Conservation (phyloP, 1,140 invertebrate species). For the Diuraphis noxia region DNA sequence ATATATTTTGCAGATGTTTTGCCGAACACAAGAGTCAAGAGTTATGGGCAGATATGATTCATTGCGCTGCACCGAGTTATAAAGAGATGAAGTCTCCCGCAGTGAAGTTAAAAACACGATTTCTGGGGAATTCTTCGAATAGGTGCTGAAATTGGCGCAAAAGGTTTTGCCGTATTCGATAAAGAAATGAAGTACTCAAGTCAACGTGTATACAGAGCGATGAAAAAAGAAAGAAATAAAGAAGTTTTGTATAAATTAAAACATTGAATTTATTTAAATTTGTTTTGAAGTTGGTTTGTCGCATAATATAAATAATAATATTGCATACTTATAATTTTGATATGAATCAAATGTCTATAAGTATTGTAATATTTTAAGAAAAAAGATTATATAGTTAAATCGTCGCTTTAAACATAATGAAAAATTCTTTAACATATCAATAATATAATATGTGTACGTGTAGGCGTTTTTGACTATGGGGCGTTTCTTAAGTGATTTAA, state of each 20-base stretch:
- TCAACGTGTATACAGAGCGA: background rate
- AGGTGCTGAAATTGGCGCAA: conserved; percentile 50
- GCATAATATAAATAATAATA: too few species aligned
- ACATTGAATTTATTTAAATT: background rate
- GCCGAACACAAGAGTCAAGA: background rate
- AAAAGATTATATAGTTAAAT: background rate
- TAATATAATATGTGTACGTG: background rate
- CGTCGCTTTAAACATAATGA: background rate
- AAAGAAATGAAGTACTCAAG: background rate
- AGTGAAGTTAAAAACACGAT: conserved; percentile 46
- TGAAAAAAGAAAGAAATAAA: background rate
- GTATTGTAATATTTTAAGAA: background rate
- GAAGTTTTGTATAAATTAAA: background rate
- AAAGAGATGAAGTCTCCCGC: conserved; percentile 35
- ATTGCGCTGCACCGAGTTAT: background rate
- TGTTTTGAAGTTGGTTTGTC: background rate
- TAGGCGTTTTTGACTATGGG: background rate
- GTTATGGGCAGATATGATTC: background rate
- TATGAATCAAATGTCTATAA: background rate
- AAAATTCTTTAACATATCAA: background rate
- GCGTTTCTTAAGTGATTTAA: background rate
- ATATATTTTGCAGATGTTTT: conserved; percentile 42
- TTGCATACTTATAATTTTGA: background rate
- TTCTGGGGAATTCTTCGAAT: conserved; percentile 38
- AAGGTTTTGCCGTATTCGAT: conserved; percentile 31